Conservation (phyloP, 2,888 invertebrate species). For the Muschampia plurimacula region DNA sequence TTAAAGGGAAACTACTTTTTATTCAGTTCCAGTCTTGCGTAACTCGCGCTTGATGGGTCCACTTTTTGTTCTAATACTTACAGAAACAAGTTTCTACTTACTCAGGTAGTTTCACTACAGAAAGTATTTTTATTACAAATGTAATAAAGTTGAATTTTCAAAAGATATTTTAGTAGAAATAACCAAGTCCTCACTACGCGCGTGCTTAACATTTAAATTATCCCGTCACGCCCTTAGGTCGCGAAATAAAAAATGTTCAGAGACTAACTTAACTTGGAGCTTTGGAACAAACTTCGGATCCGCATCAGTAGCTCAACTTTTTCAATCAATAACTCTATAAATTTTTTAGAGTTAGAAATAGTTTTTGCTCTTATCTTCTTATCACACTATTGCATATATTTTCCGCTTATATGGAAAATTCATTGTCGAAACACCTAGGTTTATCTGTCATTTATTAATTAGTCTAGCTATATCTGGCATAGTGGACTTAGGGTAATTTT, state of each 20-base stretch:
- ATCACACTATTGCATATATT: not conserved
- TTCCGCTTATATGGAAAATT: not conserved
- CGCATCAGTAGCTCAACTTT: constrained; percentile 24
- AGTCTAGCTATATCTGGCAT: too few species aligned
- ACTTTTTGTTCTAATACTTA: constrained; percentile 72
- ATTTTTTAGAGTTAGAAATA: not conserved
- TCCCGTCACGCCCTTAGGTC: constrained; percentile 47
- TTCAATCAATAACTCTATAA: not conserved
- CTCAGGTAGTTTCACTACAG: constrained; percentile 28
- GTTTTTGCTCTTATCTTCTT: not conserved
- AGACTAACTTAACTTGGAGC: constrained; percentile 18
- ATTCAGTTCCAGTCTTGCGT: constrained; percentile 73
- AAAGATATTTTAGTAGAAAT: constrained; percentile 38
- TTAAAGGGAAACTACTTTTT: constrained; percentile 78
- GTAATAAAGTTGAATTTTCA: constrained; percentile 24
- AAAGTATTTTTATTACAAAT: constrained; percentile 37
- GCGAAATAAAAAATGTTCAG: constrained; percentile 40
- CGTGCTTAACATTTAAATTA: constrained; percentile 51
- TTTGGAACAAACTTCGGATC: constrained; percentile 13
- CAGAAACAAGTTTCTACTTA: constrained; percentile 54
- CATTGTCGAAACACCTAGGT: not conserved
- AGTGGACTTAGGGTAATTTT: too few species aligned
- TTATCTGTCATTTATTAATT: not conserved
- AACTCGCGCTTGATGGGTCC: constrained; percentile 66
- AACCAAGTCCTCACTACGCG: constrained; percentile 41